phyloP scores from a whole-genome alignment of 2,113 vertebrate species.

The Labeo catla region DNA sequence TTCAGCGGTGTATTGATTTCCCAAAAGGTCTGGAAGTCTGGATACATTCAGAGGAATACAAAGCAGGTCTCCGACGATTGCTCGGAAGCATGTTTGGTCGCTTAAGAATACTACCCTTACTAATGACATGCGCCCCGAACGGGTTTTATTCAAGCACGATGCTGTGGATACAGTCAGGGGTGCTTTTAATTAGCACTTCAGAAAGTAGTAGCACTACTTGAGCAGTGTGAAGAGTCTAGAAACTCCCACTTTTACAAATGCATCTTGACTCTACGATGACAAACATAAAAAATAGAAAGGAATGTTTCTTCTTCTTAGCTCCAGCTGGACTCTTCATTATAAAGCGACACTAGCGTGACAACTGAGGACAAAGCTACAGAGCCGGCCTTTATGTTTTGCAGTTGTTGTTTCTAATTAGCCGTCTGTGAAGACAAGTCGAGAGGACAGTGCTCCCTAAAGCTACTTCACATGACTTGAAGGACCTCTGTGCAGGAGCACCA shows the following conservation, averaged over 20 bases:
- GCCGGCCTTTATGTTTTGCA: background rate
- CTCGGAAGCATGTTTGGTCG: background rate
- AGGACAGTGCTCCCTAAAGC: slow-evolving; percentile 17
- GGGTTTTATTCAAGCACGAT: slow-evolving; percentile 33
- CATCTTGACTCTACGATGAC: slow-evolving; percentile 24
- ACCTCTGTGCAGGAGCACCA: slow-evolving; percentile 9
- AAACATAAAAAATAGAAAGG: background rate
- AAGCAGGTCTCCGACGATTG: background rate
- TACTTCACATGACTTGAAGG: background rate
- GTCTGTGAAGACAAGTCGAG: slow-evolving; percentile 20
- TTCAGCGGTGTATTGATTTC: slow-evolving; percentile 12
- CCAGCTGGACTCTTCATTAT: slow-evolving; percentile 30
- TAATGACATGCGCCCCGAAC: slow-evolving; percentile 8
- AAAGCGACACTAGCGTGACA: slow-evolving; percentile 19
- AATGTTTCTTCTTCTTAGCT: background rate
- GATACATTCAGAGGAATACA: slow-evolving; percentile 12
- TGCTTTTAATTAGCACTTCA: slow-evolving; percentile 52
- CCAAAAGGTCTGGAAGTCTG: slow-evolving; percentile 22
- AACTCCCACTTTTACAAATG: slow-evolving; percentile 40
- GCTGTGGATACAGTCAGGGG: background rate
- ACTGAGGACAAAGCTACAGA: slow-evolving; percentile 2
- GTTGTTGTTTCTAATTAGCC: slow-evolving; percentile 24
- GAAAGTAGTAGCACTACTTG: slow-evolving; percentile 35
- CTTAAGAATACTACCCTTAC: slow-evolving; percentile 12
- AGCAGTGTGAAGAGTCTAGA: slow-evolving; percentile 32